A percentile compares a stretch with the other conserved stretches of the same genome.
phyloP scores from a whole-genome alignment of 2,113 vertebrate genomes.

The Okapia johnstoni region DNA sequence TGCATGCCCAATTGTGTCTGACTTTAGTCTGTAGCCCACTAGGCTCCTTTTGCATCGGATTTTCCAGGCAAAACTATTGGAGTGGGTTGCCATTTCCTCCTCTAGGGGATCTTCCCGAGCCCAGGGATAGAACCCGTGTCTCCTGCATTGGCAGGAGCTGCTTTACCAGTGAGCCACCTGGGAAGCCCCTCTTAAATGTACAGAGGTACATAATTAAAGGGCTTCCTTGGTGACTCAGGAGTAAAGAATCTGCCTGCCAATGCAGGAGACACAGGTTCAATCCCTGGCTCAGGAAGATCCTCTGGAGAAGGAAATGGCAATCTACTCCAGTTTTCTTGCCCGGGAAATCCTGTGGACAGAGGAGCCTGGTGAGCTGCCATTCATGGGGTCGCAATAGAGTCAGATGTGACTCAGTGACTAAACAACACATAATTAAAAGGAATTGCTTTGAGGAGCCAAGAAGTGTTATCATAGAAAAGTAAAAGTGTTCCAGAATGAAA shows the following conservation, averaged over 20 bases:
- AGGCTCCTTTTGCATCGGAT: background rate
- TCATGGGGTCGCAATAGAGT: background rate
- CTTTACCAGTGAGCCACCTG: background rate
- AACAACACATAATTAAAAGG: background rate
- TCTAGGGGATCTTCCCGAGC: background rate
- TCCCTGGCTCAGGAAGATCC: background rate
- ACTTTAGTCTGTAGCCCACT: background rate
- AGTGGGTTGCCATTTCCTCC: background rate
- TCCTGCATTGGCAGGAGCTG: background rate
- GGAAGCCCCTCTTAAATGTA: background rate
- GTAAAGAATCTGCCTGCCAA: background rate
- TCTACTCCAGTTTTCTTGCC: background rate
- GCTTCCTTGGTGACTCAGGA: background rate
- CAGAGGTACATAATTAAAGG: background rate
- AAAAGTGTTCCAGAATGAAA: slow-evolving; percentile 20
- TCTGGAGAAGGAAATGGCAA: background rate
- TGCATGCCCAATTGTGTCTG: too few species aligned
- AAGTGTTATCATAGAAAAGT: background rate
- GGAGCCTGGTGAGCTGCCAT: background rate
- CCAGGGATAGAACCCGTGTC: background rate
- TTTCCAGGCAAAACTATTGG: background rate
- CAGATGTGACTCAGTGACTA: background rate
- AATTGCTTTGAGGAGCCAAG: background rate
- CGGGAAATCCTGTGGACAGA: background rate
- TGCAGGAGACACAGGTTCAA: background rate